Percentiles rank a stretch among this genome's conserved stretches.
Conservation (phyloP, 2,113 vertebrate species). For the Lipotes vexillifer region DNA sequence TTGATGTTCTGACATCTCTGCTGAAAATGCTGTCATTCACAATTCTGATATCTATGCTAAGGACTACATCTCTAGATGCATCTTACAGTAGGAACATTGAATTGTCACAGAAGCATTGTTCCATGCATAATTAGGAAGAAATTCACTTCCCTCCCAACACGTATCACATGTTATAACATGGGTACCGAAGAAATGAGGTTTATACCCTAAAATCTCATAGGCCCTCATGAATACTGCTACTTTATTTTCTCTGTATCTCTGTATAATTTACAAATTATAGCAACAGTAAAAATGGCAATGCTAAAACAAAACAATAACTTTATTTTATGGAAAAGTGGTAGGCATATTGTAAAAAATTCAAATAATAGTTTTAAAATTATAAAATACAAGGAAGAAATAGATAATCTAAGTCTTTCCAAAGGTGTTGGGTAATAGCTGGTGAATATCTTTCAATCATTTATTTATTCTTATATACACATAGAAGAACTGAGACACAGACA, state of each 20-base stretch:
- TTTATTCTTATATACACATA: not conserved
- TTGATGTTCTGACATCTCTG: not conserved
- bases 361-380: not conserved
- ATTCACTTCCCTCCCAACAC: not conserved
- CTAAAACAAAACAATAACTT: not conserved
- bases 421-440: not conserved
- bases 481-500: not conserved
- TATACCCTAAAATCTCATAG: not conserved
- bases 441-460: not conserved
- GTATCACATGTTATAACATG: not conserved
- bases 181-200: not conserved
- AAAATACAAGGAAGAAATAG: not conserved
- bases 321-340: not conserved
- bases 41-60: not conserved
- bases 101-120: not conserved
- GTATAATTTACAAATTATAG: not conserved
- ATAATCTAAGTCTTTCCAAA: not conserved
- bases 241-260: not conserved
- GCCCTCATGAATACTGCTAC: not conserved
- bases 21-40: not conserved
- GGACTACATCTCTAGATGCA: not conserved
- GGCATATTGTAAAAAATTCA: not conserved
- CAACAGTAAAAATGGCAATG: not conserved
- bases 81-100: not conserved
- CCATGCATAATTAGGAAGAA: not conserved